Percentiles rank a stretch among this genome's conserved stretches.
Evolutionary conservation across 2,113 vertebrate species (phyloP).

Genomic region (Hippocampus abdominalis): DNA sequence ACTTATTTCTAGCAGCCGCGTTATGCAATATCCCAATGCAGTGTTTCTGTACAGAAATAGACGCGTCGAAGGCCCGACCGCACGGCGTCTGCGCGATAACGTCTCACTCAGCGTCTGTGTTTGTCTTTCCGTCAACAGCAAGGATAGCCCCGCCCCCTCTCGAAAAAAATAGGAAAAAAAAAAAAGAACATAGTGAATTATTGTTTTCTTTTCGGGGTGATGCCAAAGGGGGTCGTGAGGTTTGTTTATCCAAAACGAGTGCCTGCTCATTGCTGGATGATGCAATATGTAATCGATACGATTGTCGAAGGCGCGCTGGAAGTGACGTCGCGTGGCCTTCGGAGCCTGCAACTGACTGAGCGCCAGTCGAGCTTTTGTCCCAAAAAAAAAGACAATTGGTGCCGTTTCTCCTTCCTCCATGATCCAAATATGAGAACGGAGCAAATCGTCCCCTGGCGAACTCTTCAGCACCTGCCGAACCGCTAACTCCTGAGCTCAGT

Average conservation of each 20-base stretch:
- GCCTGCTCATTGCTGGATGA: background rate
- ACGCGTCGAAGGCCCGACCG: background rate
- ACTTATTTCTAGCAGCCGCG: constrained; percentile 2
- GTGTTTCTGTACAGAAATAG: background rate
- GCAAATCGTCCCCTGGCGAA: too few relatives aligned
- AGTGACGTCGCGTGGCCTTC: too few relatives aligned
- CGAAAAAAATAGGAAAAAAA: constrained; percentile 22
- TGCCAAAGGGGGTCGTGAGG: constrained; percentile 31
- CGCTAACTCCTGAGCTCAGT: too few relatives aligned
- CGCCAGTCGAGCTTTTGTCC: too few relatives aligned
- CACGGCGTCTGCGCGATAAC: constrained; percentile 2
- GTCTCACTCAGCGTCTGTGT: constrained; percentile 28
- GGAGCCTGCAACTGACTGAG: too few relatives aligned
- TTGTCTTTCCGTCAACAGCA: constrained; percentile 43
- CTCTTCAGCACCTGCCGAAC: too few relatives aligned
- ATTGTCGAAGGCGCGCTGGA: too few relatives aligned
- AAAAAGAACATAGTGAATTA: constrained; percentile 12
- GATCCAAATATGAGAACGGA: too few relatives aligned
- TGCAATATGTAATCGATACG: background rate
- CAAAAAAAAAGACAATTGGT: too few relatives aligned
- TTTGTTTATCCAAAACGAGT: constrained; percentile 39
- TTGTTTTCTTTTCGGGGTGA: constrained; percentile 24
- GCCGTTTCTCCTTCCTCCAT: too few relatives aligned
- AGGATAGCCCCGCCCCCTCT: background rate
- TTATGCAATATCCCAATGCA: constrained; percentile 2